Base-by-base conservation (phyloP, 2,797 vertebrate species). In the Esox masquinongy region DNA sequence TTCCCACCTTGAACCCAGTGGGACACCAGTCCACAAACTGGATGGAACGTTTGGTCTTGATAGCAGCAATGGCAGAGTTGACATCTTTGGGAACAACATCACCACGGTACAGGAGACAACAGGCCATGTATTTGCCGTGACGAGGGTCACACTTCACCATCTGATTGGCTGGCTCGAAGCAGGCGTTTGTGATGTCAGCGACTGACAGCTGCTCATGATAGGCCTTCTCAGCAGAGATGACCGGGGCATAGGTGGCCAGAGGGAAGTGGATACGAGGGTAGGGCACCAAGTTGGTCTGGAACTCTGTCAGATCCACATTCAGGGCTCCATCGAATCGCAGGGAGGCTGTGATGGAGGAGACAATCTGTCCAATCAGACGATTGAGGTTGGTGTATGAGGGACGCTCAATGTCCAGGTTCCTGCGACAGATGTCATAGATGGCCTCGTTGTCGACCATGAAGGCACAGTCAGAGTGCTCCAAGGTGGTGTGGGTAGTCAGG, bases 21-120 rank as follows among this genome's bases (percentile, higher is more conserved):
- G 93, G n/a, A n/a, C n/a, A n/a, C n/a, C n/a, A n/a, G n/a, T n/a
- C n/a, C n/a, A n/a, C n/a, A n/a, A n/a, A n/a, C 47, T 94, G 93
- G 87, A 94, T 95, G 80, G 88, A 91, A 36, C 88, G 95, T 95
- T 97, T 96, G 85, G 96, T 96, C 22, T 96, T 96, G 85, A 96
- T 96, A 75, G 95, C 94, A 16, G 95, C 95, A 22, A 96, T 97
- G 73, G 96, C 95, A 1, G 94, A 94, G 49, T 97, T 97, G 86
- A 97, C 95, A 0, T 98, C 96, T 88, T 97, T 97, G 51, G 96
- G 96, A 34, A 97, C 96, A 73, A 97, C 96, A 2, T 97, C 96
- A 0, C 96, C 96, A 73, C 96, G 92, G 34, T 97, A 97, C 3
- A 97, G 82, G 87, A 97, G 91, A 75, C 96, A 97, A 86, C 96